Base-by-base conservation (phyloP, 2,888 invertebrate species). In the Salpingus planirostris region DNA sequence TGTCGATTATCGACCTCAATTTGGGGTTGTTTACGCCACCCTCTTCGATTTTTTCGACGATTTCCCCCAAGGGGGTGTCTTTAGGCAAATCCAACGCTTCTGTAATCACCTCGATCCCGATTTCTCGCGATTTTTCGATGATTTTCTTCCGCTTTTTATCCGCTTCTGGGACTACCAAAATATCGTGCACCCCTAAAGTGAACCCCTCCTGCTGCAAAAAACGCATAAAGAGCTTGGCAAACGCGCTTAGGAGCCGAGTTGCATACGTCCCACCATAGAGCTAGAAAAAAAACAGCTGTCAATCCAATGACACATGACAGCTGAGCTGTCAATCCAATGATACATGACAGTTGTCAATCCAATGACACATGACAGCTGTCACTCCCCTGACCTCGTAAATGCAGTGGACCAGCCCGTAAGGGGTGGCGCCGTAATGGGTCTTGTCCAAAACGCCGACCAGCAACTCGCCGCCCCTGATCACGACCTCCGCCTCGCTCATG, bases 391-490 rank as follows among this genome's bases (percentile, higher is more conserved):
- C 74, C 65, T 93, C 98, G 64, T 87, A 92, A 66, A 93, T 81
- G 54, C 89, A 87, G 62, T 99, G 98, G 11, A 96, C 80, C 15
- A 99, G 73, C 46, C 97, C 91, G 60, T 84, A 96, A 1, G 89
- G 82, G 1, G 96, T 93, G 2, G 96, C 87, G 8, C 98, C 98
- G 57, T 89, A 92, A 58, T 97, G 96, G 6, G 82, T 86, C 67
- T 99, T 99, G 65, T 99, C 98, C 33, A 99, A 69, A 24, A 96
- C 81, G 3, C 98, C 98, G 44, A 76, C 77, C 2, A 97, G 60
- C 21, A 99, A 70, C 64, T 97, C 87, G 5, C 97, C 95, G 23
- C 80, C 71, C 29, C 84, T 70, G 35, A 96, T 87, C 2, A 96
- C 69, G 7, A 99, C 92, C 65, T 89, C 81, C 32, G 88, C 85